Evolutionary conservation across 2,888 invertebrate genomes (phyloP).

Genomic region (Escarpia spicata): DNA sequence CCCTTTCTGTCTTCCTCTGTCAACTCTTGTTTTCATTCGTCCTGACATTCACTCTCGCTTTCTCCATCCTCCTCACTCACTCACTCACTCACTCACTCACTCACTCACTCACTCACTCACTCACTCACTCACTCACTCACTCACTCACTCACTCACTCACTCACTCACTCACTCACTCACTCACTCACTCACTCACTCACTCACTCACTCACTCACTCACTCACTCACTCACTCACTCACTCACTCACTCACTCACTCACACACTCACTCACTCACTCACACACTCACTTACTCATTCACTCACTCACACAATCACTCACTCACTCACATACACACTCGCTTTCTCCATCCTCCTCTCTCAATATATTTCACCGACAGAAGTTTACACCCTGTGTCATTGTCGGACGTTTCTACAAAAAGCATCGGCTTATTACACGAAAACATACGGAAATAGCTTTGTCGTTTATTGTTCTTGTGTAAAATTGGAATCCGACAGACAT

Average conservation of each 20-base stretch:
- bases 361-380: too few species aligned
- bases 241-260: too few species aligned
- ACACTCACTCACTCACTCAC: too few species aligned
- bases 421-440: neutral
- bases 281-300: too few species aligned
- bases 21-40: too few species aligned
- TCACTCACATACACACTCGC: neutral
- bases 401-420: too few species aligned
- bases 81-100: conserved; percentile 19
- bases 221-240: too few species aligned
- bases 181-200: conserved; percentile 27
- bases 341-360: too few species aligned
- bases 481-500: neutral
- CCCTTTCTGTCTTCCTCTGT: too few species aligned
- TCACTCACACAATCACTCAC: neutral
- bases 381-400: too few species aligned
- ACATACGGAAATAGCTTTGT: neutral
- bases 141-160: conserved; percentile 29
- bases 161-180: conserved; percentile 25
- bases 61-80: too few species aligned
- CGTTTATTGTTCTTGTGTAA: conserved; percentile 1
- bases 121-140: conserved; percentile 17
- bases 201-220: conserved; percentile 24
- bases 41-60: too few species aligned
- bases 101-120: neutral